Evolutionary conservation across 2,888 invertebrate species (phyloP).

Genomic region (Agapostemon virescens): DNA sequence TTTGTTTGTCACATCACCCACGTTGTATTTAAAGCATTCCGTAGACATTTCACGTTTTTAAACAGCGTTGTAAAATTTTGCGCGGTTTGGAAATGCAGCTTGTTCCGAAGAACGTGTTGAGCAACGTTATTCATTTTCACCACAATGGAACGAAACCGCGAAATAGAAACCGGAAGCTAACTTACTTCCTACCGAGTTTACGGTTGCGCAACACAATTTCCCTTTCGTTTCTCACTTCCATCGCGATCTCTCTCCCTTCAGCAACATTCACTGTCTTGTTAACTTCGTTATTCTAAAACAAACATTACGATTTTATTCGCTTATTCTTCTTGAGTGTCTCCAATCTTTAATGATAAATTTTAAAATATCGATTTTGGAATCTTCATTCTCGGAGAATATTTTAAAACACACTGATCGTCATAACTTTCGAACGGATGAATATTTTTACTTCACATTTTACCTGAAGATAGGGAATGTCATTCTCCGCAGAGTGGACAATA

Average conservation of each 20-base stretch:
- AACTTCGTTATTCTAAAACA: not conserved
- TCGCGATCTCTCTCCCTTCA: not conserved
- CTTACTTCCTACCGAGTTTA: not conserved
- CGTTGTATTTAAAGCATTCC: not conserved
- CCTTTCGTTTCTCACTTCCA: not conserved
- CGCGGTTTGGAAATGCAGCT: not conserved
- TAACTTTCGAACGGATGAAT: too few relatives aligned
- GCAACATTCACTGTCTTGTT: not conserved
- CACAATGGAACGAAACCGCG: not conserved
- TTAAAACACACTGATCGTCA: too few relatives aligned
- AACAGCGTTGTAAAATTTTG: not conserved
- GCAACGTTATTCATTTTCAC: not conserved
- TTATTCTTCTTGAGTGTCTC: too few relatives aligned
- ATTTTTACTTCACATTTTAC: too few relatives aligned
- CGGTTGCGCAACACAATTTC: not conserved
- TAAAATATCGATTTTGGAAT: too few relatives aligned
- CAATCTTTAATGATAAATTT: too few relatives aligned
- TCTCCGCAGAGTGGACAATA: too few relatives aligned
- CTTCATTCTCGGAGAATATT: too few relatives aligned
- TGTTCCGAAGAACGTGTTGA: not conserved
- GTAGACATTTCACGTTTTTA: not conserved
- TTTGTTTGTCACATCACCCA: not conserved
- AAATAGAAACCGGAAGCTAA: conserved; percentile 8
- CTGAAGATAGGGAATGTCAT: too few relatives aligned
- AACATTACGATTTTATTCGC: too few relatives aligned